Evolutionary conservation across 2,888 invertebrate species (phyloP).

Genomic region (Hirtodrosophila duncani): DNA sequence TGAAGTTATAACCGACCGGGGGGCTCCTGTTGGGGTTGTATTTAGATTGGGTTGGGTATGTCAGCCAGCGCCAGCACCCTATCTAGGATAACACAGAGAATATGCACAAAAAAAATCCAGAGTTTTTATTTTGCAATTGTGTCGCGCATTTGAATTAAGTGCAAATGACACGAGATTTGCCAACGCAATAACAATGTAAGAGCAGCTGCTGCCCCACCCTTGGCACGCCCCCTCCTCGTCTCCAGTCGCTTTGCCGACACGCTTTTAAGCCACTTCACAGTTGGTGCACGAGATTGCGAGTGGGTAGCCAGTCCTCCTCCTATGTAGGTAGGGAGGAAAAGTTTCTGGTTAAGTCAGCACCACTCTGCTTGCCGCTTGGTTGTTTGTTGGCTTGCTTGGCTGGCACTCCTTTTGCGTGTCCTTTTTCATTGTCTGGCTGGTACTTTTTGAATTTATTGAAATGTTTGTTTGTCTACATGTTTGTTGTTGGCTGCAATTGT

Average conservation of each 20-base stretch:
- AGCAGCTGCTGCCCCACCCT: constrained; percentile 26
- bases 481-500: constrained; percentile 14
- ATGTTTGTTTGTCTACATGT: constrained; percentile 68
- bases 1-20: constrained; percentile 26
- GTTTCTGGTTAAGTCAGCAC: too few species aligned
- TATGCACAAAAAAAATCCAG: too few species aligned
- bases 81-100: too few species aligned
- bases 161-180: constrained; percentile 77
- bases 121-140: constrained; percentile 69
- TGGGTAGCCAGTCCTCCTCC: neutral
- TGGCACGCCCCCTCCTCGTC: neutral
- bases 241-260: constrained; percentile 31
- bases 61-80: too few species aligned
- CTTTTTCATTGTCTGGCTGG: constrained; percentile 57
- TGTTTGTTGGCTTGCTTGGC: constrained; percentile 3
- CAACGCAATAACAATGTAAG: constrained; percentile 29
- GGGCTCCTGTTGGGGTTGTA: constrained; percentile 7
- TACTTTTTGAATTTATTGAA: constrained; percentile 65
- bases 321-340: too few species aligned
- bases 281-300: constrained; percentile 13
- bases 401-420: constrained; percentile 69
- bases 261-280: constrained; percentile 64
- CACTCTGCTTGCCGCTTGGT: constrained; percentile 11
- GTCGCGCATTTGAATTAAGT: constrained; percentile 79
- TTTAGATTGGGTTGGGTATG: too few species aligned